Evolutionary conservation across 2,797 vertebrate genomes (phyloP).

Genomic region (Halcyon badia): DNA sequence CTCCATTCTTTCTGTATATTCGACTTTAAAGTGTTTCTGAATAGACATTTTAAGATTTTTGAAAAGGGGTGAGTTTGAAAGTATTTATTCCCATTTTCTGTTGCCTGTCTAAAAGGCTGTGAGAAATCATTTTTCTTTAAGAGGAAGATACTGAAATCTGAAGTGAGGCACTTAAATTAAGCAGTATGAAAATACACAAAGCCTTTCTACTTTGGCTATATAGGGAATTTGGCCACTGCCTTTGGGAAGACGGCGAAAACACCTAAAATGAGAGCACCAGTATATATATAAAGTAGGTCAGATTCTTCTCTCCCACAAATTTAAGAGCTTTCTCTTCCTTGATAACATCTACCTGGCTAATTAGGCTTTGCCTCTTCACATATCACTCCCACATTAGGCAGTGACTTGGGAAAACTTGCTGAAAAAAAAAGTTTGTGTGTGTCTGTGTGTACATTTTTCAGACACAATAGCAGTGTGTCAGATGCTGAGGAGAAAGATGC

Average conservation of each 20-base stretch:
- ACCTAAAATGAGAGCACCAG: background rate
- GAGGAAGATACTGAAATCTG: background rate
- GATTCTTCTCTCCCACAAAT: background rate
- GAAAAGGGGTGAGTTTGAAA: background rate
- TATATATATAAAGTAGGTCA: background rate
- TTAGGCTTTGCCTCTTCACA: background rate
- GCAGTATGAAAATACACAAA: background rate
- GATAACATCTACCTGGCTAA: background rate
- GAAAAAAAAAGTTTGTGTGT: background rate
- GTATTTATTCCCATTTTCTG: background rate
- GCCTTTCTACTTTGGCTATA: background rate
- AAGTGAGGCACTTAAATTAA: background rate
- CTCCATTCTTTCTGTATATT: background rate
- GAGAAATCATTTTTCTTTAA: background rate
- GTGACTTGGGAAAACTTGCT: background rate
- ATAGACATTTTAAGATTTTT: background rate
- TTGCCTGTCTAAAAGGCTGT: background rate
- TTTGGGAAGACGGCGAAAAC: background rate
- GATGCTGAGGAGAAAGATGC: background rate
- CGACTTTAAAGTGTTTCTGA: background rate
- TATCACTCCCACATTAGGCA: background rate
- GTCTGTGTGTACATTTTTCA: background rate
- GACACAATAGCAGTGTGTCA: background rate
- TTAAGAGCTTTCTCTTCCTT: background rate
- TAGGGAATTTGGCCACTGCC: background rate